These are phyloP conservation scores for Aphelocoma californica DNA, from an alignment of 2,797 vertebrate species.

Conservation along the genomic window DNA sequence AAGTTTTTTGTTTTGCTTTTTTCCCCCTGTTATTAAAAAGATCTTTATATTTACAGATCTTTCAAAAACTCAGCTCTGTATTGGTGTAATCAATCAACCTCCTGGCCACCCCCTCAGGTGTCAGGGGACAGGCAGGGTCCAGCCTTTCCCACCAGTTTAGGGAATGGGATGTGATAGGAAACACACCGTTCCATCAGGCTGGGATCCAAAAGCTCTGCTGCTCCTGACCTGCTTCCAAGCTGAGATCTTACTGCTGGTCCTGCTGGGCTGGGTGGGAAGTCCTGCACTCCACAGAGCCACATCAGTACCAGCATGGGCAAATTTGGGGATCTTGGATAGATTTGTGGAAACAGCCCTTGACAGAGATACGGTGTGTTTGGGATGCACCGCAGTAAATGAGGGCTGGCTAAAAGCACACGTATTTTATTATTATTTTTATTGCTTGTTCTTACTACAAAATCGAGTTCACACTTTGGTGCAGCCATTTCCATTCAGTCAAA, in stretches of 20 bases:
- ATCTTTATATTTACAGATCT: neutral
- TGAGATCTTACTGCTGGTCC: neutral
- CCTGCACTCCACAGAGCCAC: neutral
- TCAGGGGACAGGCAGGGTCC: neutral
- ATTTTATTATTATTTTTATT: neutral
- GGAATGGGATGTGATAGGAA: neutral
- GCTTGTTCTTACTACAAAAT: neutral
- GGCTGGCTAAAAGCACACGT: neutral
- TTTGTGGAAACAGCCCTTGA: neutral
- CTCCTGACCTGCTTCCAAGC: neutral
- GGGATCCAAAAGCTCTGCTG: neutral
- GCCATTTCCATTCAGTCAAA: neutral
- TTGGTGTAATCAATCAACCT: neutral
- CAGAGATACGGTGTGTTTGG: neutral
- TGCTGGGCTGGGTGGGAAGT: neutral
- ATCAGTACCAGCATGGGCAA: neutral
- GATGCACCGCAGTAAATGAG: fast-evolving
- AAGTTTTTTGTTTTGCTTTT: neutral
- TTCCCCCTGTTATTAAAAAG: neutral
- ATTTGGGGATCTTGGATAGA: neutral
- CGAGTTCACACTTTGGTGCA: neutral
- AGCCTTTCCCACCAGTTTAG: neutral
- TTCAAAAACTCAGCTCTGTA: neutral
- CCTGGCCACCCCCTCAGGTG: neutral
- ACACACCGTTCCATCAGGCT: neutral